phyloP scores from a whole-genome alignment of 2,888 invertebrate genomes.

The Sarcophaga rosellei region DNA sequence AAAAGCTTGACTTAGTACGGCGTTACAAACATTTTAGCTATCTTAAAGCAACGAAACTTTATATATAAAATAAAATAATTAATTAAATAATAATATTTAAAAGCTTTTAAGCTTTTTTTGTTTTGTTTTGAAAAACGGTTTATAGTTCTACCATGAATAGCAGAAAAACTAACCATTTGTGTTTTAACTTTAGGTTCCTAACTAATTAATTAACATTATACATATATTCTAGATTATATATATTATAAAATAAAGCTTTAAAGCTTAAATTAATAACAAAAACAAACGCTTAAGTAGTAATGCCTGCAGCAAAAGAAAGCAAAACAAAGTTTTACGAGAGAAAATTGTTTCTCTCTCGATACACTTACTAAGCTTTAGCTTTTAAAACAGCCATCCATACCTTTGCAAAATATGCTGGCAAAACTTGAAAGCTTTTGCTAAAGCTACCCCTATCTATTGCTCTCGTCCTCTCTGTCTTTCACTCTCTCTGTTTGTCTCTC shows the following conservation, averaged over 20 bases:
- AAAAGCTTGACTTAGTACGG: slow-evolving; percentile 68
- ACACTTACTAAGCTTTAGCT: not conserved
- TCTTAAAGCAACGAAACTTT: slow-evolving; percentile 46
- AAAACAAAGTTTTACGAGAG: no score
- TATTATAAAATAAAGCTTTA: slow-evolving; percentile 20
- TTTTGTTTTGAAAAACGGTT: not conserved
- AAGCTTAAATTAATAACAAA: slow-evolving; percentile 31
- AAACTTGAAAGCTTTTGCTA: not conserved
- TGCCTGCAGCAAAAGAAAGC: slow-evolving; percentile 15
- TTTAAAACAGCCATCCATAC: slow-evolving; percentile 27
- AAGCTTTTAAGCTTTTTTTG: not conserved
- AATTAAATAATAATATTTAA: not conserved
- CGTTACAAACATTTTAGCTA: slow-evolving; percentile 48
- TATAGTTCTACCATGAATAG: not conserved
- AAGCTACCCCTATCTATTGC: not conserved
- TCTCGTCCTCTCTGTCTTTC: slow-evolving; percentile 42
- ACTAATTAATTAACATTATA: slow-evolving; percentile 40
- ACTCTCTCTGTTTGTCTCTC: slow-evolving; percentile 36
- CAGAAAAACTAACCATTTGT: slow-evolving; percentile 49
- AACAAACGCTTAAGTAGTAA: slow-evolving; percentile 61
- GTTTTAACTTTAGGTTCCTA: slow-evolving; percentile 65
- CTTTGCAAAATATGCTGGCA: no score
- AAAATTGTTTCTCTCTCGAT: no score
- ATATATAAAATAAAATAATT: not conserved
- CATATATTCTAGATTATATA: not conserved